These are phyloP conservation scores for Alouatta palliata DNA, from an alignment of 2,113 vertebrate species.

Conservation along the genomic window DNA sequence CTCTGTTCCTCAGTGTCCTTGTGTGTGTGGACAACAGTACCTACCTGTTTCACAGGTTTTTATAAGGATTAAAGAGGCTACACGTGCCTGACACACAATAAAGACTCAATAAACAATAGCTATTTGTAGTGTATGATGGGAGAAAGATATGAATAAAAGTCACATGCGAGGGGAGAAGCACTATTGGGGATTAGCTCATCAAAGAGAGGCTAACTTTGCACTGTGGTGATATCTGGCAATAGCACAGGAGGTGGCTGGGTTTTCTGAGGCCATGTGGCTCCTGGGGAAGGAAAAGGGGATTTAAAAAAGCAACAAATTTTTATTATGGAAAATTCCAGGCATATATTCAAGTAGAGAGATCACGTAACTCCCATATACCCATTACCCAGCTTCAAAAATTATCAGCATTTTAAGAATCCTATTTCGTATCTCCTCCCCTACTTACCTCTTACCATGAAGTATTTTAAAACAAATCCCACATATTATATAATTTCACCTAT, in stretches of 20 bases:
- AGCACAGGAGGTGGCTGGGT: not conserved
- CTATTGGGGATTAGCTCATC: not conserved
- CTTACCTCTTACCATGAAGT: not conserved
- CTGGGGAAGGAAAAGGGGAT: slow-evolving; percentile 2
- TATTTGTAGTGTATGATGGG: not conserved
- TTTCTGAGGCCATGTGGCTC: not conserved
- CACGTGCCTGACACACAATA: not conserved
- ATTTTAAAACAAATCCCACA: slow-evolving; percentile 22
- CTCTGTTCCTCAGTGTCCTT: not conserved
- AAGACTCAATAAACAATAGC: not conserved
- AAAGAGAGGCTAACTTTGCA: not conserved
- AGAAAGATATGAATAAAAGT: not conserved
- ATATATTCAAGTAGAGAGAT: slow-evolving; percentile 28
- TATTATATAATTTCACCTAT: not conserved
- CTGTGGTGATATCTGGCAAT: not conserved
- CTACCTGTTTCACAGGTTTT: not conserved
- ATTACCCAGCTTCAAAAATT: slow-evolving; percentile 29
- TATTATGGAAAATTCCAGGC: not conserved
- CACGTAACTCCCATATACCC: not conserved
- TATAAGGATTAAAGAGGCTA: not conserved
- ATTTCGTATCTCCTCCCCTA: not conserved
- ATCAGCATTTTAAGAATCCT: not conserved
- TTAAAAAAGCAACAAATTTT: not conserved
- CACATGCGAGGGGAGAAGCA: not conserved
- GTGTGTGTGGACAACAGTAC: not conserved